phyloP scores from a whole-genome alignment of 2,113 vertebrate species.

The Sus scrofa region T2T-Sscrofa CM000819.6:68636001-68636500 shows the following conservation, averaged over 20 bases:
- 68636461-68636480: background rate
- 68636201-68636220: background rate
- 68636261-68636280: background rate
- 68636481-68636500: background rate
- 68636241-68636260: background rate
- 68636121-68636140: background rate
- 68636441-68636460: background rate
- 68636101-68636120: background rate
- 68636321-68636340: background rate
- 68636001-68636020: background rate
- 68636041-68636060: background rate
- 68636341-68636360: background rate
- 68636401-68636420: background rate
- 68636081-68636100: background rate
- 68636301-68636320: background rate
- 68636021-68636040: background rate
- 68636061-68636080: background rate
- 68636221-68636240: too few species aligned
- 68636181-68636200: background rate
- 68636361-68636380: background rate
- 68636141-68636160: background rate
- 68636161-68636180: background rate
- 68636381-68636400: background rate
- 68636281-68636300: background rate
- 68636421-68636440: background rate